Conservation (phyloP, 1,140 invertebrate species). For the Idris sp. region DNA sequence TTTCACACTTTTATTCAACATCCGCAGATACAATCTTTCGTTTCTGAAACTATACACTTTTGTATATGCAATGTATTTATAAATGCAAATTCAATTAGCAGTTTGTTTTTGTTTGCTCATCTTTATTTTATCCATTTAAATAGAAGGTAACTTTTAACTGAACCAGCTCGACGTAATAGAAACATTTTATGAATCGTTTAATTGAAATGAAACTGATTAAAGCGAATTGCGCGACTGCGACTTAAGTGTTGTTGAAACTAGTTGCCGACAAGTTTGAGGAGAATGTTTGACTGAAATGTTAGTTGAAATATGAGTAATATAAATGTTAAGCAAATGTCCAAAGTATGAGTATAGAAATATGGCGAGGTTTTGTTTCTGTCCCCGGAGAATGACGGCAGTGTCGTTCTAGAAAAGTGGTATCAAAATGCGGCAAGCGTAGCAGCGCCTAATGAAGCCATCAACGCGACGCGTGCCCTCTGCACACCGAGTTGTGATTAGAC, state of each 20-base stretch:
- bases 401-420: slow-evolving; percentile 61
- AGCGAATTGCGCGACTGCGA: slow-evolving; percentile 2
- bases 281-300: slow-evolving; percentile 34
- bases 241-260: slow-evolving; percentile 19
- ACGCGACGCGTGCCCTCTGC: slow-evolving; percentile 60
- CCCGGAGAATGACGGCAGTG: slow-evolving; percentile 47
- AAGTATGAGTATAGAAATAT: slow-evolving; percentile 39
- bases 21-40: too few species aligned
- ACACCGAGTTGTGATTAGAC: slow-evolving; percentile 67
- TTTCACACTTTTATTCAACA: slow-evolving; percentile 1
- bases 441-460: slow-evolving; percentile 68
- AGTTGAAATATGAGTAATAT: slow-evolving; percentile 53
- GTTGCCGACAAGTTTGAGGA: slow-evolving; percentile 34
- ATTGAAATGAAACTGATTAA: slow-evolving; percentile 31
- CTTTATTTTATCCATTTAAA: too few species aligned
- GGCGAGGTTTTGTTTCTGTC: slow-evolving; percentile 52
- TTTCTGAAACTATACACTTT: too few species aligned
- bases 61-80: too few species aligned
- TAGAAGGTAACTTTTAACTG: too few species aligned
- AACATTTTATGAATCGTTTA: slow-evolving; percentile 5
- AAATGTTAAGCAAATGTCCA: slow-evolving; percentile 54
- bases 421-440: slow-evolving; percentile 64
- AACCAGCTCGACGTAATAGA: too few species aligned
- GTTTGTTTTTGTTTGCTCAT: too few species aligned
- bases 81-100: too few species aligned